Percentiles rank a stretch among this genome's conserved stretches.
These are phyloP conservation scores for Drosophila lacertosa DNA, from an alignment of 1,140 invertebrate species.

Conservation along the genomic window DNA sequence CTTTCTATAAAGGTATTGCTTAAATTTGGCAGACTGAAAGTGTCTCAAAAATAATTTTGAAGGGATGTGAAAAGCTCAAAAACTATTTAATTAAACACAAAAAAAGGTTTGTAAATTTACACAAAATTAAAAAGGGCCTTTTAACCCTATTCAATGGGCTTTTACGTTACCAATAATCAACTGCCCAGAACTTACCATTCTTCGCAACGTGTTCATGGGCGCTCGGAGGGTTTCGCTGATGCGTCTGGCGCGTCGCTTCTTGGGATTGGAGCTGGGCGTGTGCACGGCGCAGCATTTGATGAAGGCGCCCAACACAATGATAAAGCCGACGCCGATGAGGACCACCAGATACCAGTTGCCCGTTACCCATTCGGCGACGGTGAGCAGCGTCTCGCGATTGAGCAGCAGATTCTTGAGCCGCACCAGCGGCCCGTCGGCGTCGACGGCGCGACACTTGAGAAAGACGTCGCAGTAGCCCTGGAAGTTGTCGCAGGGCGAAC, in stretches of 20 bases:
- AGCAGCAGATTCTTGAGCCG: conserved; percentile 98
- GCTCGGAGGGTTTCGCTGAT: conserved; percentile 94
- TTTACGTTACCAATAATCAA: too few species aligned
- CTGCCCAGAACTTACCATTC: conserved; percentile 87
- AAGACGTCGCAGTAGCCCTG: conserved; percentile 99
- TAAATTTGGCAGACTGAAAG: too few species aligned
- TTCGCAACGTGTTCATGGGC: conserved; percentile 94
- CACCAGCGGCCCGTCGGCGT: conserved; percentile 98
- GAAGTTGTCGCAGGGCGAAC: conserved; percentile 99
- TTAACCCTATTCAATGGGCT: too few species aligned
- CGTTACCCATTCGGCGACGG: conserved; percentile 94
- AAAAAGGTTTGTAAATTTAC: too few species aligned
- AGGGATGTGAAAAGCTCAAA: too few species aligned
- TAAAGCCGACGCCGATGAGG: conserved; percentile 94
- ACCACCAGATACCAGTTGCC: conserved; percentile 99
- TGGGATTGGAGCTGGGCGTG: conserved; percentile 98
- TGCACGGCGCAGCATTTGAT: conserved; percentile 99
- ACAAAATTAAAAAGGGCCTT: too few species aligned
- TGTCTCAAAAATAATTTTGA: too few species aligned
- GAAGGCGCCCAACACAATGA: conserved; percentile 99
- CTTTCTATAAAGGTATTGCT: too few species aligned
- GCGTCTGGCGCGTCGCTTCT: conserved; percentile 93
- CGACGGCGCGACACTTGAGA: conserved; percentile 97
- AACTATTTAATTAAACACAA: too few species aligned
- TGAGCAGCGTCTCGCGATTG: conserved; percentile 94